Base-by-base conservation (phyloP, 2,888 invertebrate species). In the Asteroscopus sphinx region DNA sequence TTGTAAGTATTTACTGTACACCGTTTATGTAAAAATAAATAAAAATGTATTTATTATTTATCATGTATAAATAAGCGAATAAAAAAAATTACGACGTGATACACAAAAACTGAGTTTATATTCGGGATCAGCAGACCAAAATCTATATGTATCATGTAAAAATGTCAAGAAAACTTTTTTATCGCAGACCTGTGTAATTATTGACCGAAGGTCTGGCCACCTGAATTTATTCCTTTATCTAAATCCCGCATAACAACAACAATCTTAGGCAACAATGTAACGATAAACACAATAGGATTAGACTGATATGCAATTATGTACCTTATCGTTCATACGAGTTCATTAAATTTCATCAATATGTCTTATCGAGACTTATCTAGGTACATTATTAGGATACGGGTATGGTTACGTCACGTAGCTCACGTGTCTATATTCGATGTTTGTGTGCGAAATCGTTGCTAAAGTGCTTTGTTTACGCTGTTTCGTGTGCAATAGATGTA, bases 261-360 rank as follows among this genome's bases (percentile, higher is more conserved):
- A 51, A 51, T 47, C 53, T 48, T 17, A 35, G 52, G 54, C 48
- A 66, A 61, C 64, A 36, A 33, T 55, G 47, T 45, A 15, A 36
- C 13, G 54, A 71, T 71, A 61, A 59, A 41, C 33, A 51, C 40
- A 47, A 66, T 54, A 51, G 45, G 58, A 64, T 70, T 63, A 55
- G 5, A 35, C n/a, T 12, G 65, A 65, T 68, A 57, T 15, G 16
- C 53, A 37, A 33, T n/a, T 5, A 41, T 48, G 36, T 52, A 13
- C 41, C 26, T 48, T 66, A 74, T 72, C 75, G 63, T 68, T 62
- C 68, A 73, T 11, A 35, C 47, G 37, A 53, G 51, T 61, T 58
- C 48, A 56, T 51, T 58, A 53, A 37, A 30, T 35, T 36, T n/a
- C 16, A 53, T 49, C 35, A 51, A 46, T 60, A 3, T 12, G 11